phyloP scores from a whole-genome alignment of 1,140 invertebrate species.

The Theocolax elegans region DNA sequence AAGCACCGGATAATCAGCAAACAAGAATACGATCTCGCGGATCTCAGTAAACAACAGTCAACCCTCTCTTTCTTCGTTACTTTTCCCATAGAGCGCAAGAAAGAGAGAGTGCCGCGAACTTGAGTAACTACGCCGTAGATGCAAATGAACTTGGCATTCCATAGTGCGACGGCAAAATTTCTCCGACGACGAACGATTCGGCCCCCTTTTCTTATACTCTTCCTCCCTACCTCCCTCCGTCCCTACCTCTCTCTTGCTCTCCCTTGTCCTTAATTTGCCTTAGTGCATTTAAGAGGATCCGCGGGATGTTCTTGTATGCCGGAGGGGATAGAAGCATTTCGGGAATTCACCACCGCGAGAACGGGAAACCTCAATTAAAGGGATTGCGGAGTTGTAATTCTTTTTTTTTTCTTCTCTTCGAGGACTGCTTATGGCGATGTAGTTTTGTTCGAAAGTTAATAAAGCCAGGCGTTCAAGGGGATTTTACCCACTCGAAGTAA shows the following conservation, averaged over 20 bases:
- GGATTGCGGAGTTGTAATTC: neutral
- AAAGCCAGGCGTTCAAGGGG: neutral
- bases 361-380: constrained; percentile 26
- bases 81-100: neutral
- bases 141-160: constrained; percentile 29
- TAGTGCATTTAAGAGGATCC: neutral
- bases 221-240: neutral
- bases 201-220: neutral
- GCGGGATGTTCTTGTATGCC: neutral
- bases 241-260: no score
- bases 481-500: no score
- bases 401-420: neutral
- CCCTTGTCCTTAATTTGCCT: neutral
- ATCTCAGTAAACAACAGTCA: constrained; percentile 9
- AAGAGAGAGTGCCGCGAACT: neutral
- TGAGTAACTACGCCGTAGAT: neutral
- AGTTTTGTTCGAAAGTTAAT: neutral
- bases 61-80: neutral
- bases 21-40: constrained; percentile 7
- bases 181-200: neutral
- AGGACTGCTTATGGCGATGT: neutral
- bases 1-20: constrained; percentile 15
- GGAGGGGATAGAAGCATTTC: neutral
- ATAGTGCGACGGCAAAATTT: constrained; percentile 13
- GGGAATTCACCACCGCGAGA: neutral